phyloP scores from a whole-genome alignment of 2,797 vertebrate genomes.

The Sarcoramphus papa region DNA sequence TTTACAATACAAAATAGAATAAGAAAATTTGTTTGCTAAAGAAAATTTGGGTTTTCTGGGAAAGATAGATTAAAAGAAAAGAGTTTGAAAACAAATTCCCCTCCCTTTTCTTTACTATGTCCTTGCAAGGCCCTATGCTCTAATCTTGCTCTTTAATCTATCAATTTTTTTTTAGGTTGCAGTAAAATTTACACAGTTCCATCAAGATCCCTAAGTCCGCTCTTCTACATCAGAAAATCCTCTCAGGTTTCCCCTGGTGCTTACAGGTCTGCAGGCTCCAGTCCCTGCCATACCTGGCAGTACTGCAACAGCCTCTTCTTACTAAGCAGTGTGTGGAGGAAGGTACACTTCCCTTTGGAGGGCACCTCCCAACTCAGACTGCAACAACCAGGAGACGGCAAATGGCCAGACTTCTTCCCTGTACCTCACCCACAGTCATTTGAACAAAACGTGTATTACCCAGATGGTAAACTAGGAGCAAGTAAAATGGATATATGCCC shows the following conservation, averaged over 20 bases:
- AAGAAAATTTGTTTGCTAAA: neutral
- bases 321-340: neutral
- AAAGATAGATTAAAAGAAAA: neutral
- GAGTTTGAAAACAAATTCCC: neutral
- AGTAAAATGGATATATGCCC: neutral
- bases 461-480: neutral
- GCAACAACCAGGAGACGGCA: neutral
- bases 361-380: neutral
- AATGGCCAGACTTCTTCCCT: neutral
- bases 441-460: neutral
- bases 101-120: neutral
- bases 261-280: neutral
- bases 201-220: neutral
- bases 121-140: neutral
- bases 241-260: neutral
- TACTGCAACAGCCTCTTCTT: neutral
- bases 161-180: neutral
- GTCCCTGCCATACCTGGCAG: neutral
- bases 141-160: neutral
- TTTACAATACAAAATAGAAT: neutral
- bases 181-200: neutral
- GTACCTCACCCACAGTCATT: neutral
- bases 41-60: neutral
- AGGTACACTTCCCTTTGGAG: rapidly evolving
- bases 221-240: neutral